Evolutionary conservation across 1,140 invertebrate genomes (phyloP), one percentile per base, ranked within the genome.

Genomic region (Neodiprion fabricii): DNA sequence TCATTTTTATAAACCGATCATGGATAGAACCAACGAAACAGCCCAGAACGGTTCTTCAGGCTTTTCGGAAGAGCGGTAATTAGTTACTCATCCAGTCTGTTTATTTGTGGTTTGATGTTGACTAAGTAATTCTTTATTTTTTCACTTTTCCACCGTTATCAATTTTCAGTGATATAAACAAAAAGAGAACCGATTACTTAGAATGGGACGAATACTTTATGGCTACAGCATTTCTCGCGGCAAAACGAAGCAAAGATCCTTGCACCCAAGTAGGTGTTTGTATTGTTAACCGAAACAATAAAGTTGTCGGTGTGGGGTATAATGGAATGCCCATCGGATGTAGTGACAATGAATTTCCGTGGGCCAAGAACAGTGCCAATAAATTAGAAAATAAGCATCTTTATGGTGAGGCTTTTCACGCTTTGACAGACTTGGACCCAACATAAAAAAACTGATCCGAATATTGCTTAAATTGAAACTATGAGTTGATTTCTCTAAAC

Each of bases 261-360:
- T 88, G 85, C 72, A 95, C 94, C 7, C 97, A 98, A 91, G 97
- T 98, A 68, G 97, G 97, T 8, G 96, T 96, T 14, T 98, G 96
- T 87, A 94, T 99, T 78, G 95, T 98, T 1, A 96, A 98, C 83
- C 80, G 91, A 61, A 92, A 96, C 0, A 96, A 97, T n/a, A 94
- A 92, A 85, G 96, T 99, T 79, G 94, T 99, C 74, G 96, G 95
- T 49, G 91, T 98, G 74, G 98, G 98, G 68, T 99, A 99, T 81
- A 99, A 99, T 91, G 98, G 97, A 17, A 96, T 99, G 93, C 97
- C 97, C 0, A 90, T 85, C 74, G 95, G 96, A 14, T 99, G 97
- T 82, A 79, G 48, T n/a, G 97, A 99, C 87, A 94, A 98, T 85
- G 87, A 91, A 21, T 95, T 98, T 86, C 95, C 97, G 0, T 99